Evolutionary conservation across 2,888 invertebrate species (phyloP).

Genomic region (Teleiodes luculella): DNA sequence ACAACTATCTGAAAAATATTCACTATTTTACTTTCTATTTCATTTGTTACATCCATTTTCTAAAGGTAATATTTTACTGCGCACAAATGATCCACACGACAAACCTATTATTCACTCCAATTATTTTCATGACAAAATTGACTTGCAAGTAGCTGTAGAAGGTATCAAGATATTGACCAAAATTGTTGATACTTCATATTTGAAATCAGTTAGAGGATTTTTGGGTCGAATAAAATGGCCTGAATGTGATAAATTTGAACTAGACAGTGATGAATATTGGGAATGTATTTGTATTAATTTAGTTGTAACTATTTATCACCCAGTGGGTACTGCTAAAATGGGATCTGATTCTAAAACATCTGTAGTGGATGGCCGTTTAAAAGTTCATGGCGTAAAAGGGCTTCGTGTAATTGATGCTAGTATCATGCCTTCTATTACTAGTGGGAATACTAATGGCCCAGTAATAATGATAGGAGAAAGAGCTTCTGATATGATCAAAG

Average conservation of each 20-base stretch:
- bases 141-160: conserved; percentile 41
- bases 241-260: conserved; percentile 24
- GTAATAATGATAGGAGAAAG: conserved; percentile 86
- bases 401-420: conserved; percentile 83
- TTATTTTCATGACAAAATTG: conserved; percentile 73
- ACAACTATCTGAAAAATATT: conserved; percentile 25
- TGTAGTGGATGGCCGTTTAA: conserved; percentile 31
- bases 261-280: conserved; percentile 29
- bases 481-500: conserved; percentile 31
- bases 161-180: conserved; percentile 28
- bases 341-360: conserved; percentile 61
- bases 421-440: conserved; percentile 85
- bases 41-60: conserved; percentile 58
- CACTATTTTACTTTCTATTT: conserved; percentile 38
- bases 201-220: conserved; percentile 25
- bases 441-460: conserved; percentile 86
- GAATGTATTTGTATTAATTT: conserved; percentile 56
- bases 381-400: conserved; percentile 27
- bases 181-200: conserved; percentile 25
- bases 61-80: conserved; percentile 68
- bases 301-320: conserved; percentile 78
- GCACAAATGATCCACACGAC: conserved; percentile 71
- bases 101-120: conserved; percentile 78
- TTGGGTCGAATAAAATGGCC: conserved; percentile 26
- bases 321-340: conserved; percentile 80